Evolutionary conservation across 2,888 invertebrate genomes (phyloP).

Genomic region (Ochropleura plecta): DNA sequence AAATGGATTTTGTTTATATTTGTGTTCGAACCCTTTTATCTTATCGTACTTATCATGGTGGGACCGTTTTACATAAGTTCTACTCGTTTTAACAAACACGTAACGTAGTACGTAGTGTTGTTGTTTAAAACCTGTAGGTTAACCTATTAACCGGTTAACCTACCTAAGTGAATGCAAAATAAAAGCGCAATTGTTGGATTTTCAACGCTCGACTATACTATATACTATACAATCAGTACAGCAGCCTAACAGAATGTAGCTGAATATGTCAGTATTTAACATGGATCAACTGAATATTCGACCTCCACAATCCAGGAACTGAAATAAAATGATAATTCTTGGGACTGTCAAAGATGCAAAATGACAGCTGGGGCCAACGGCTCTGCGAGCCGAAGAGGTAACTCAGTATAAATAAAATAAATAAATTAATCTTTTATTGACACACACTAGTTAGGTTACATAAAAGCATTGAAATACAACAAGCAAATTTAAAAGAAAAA

Average conservation of each 20-base stretch:
- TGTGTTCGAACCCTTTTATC: neutral
- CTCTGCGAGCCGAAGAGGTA: neutral
- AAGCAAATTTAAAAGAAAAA: too few relatives aligned
- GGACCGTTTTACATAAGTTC: neutral
- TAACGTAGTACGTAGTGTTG: too few relatives aligned
- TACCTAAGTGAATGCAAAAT: neutral
- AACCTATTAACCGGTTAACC: neutral
- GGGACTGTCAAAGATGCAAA: neutral
- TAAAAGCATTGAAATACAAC: too few relatives aligned
- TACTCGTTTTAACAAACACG: neutral
- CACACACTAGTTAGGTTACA: too few relatives aligned
- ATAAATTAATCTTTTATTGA: too few relatives aligned
- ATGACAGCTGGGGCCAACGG: neutral
- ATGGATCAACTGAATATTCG: neutral
- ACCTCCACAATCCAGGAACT: neutral
- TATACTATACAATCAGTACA: too few relatives aligned
- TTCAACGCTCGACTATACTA: neutral
- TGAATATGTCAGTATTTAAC: neutral
- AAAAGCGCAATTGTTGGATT: neutral
- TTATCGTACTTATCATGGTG: neutral
- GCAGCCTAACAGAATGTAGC: neutral
- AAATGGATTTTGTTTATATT: conserved; percentile 38
- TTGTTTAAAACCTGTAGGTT: too few relatives aligned
- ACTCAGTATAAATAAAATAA: too few relatives aligned
- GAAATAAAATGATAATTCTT: too few relatives aligned